These are phyloP conservation scores for Syrmaticus mikado DNA, from an alignment of 2,113 vertebrate genomes.

Conservation along the genomic window DNA sequence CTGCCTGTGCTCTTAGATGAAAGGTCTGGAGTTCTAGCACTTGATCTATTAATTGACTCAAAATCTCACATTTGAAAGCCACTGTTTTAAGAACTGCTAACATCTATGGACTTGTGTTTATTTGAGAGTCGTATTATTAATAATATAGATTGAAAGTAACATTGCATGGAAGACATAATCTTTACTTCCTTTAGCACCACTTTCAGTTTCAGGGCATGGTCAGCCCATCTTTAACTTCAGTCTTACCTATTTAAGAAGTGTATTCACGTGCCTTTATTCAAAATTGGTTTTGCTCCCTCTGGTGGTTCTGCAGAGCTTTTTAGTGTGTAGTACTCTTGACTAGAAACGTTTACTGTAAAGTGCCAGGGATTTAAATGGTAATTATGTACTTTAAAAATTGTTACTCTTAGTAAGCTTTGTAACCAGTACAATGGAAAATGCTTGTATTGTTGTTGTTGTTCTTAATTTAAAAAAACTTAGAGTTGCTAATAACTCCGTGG, in stretches of 20 bases:
- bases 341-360: neutral
- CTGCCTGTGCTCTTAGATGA: neutral
- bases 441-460: neutral
- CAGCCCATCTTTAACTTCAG: fast-evolving
- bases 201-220: neutral
- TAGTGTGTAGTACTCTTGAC: no score
- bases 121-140: neutral
- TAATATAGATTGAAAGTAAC: neutral
- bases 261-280: neutral
- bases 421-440: fast-evolving
- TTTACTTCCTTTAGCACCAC: neutral
- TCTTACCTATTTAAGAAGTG: fast-evolving
- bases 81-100: neutral
- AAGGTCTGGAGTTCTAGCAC: neutral
- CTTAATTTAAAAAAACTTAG: no score
- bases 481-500: neutral
- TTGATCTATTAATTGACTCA: neutral
- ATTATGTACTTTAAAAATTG: neutral
- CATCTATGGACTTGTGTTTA: neutral
- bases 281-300: neutral
- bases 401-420: neutral
- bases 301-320: neutral
- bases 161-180: neutral
- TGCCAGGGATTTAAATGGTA: neutral
- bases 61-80: neutral